phyloP scores from a whole-genome alignment of 1,140 invertebrate species.

The Cherax destructor region DNA sequence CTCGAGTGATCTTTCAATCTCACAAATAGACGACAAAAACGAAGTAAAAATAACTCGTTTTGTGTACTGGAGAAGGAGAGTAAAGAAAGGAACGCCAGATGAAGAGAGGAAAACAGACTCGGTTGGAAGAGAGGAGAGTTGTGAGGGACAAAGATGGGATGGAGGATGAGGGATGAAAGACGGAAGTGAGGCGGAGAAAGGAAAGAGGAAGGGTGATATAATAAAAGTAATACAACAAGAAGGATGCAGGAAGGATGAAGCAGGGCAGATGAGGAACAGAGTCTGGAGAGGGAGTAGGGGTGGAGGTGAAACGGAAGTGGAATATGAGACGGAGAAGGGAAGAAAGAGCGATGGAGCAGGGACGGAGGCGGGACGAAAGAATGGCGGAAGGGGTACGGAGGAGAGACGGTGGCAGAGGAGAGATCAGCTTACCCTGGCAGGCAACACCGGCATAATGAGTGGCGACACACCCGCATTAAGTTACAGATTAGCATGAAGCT shows the following conservation, averaged over 20 bases:
- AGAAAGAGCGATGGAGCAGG: too few relatives aligned
- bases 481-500: conserved; percentile 16
- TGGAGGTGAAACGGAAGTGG: neutral
- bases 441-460: conserved; percentile 1
- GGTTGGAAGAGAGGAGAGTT: neutral
- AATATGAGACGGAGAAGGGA: neutral
- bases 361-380: neutral
- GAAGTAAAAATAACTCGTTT: too few relatives aligned
- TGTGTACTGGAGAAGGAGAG: neutral
- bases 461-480: neutral
- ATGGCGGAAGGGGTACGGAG: too few relatives aligned
- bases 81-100: neutral
- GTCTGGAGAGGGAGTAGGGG: neutral
- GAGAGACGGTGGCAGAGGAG: neutral
- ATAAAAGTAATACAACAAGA: too few relatives aligned
- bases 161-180: neutral
- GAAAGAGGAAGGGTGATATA: neutral
- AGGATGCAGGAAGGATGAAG: neutral
- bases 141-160: neutral
- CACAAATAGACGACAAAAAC: too few relatives aligned
- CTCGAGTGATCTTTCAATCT: too few relatives aligned
- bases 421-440: neutral
- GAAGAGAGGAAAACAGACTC: neutral
- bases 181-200: too few relatives aligned
- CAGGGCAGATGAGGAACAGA: neutral